phyloP scores from a whole-genome alignment of 2,888 invertebrate genomes.

The Tinea trinotella region DNA sequence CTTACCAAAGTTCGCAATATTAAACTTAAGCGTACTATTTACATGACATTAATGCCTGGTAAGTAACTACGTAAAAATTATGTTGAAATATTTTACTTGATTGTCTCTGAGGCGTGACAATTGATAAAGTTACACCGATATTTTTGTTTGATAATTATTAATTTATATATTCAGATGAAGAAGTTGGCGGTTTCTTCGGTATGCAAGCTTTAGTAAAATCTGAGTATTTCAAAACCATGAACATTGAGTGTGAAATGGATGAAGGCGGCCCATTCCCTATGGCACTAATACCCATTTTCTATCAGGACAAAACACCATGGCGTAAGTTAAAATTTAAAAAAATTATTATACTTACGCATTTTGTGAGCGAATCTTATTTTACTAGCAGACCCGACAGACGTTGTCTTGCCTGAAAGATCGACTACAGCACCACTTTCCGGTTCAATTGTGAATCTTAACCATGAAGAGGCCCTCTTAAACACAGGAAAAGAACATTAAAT shows the following conservation, averaged over 20 bases:
- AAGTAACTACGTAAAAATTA: too few species aligned
- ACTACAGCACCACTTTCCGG: too few species aligned
- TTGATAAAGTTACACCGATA: too few species aligned
- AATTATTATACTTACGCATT: slow-evolving; percentile 15
- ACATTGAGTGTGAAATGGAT: slow-evolving; percentile 84
- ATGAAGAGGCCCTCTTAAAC: too few species aligned
- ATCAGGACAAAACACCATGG: slow-evolving; percentile 83
- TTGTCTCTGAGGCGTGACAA: too few species aligned
- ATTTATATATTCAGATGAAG: slow-evolving; percentile 84
- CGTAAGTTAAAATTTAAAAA: slow-evolving; percentile 80
- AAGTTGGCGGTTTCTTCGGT: slow-evolving; percentile 81
- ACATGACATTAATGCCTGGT: slow-evolving; percentile 79
- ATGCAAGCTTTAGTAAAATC: slow-evolving; percentile 80
- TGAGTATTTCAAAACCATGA: slow-evolving; percentile 77
- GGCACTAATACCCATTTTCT: slow-evolving; percentile 70
- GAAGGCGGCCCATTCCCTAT: slow-evolving; percentile 79
- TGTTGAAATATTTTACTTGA: not conserved
- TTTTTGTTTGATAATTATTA: too few species aligned
- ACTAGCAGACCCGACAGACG: too few species aligned
- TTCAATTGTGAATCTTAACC: too few species aligned
- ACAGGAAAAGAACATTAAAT: too few species aligned
- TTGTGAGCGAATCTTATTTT: too few species aligned
- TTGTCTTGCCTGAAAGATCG: too few species aligned
- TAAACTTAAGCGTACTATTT: slow-evolving; percentile 69
- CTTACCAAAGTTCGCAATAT: slow-evolving; percentile 56